Percentiles rank a stretch among this genome's conserved stretches.
Evolutionary conservation across 2,797 vertebrate species (phyloP).

Genomic region (Sardinella longiceps): DNA sequence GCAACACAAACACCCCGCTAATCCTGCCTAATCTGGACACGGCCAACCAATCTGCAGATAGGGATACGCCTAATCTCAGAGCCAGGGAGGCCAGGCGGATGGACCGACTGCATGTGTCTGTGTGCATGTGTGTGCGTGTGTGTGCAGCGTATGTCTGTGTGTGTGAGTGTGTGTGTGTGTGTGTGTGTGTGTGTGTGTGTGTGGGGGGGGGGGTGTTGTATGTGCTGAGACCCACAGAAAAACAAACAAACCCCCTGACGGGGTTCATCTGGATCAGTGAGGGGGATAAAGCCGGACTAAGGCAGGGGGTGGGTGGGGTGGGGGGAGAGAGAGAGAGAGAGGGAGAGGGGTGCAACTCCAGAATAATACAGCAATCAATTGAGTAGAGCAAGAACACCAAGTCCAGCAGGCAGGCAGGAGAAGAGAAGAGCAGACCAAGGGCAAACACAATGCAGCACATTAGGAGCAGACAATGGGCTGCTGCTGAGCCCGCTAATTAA

Average conservation of each 20-base stretch:
- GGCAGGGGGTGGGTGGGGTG: not conserved
- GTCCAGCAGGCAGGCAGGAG: no score
- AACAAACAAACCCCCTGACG: conserved; percentile 35
- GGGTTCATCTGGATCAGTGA: conserved; percentile 48
- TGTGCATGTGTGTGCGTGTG: not conserved
- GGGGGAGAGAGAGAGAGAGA: no score
- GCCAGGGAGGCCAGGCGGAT: conserved; percentile 43
- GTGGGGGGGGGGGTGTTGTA: conserved; percentile 45
- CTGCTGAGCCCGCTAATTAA: not conserved
- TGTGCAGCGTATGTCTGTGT: no score
- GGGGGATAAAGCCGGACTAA: not conserved
- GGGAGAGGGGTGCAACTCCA: no score
- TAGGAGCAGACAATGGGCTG: not conserved
- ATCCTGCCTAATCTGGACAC: conserved; percentile 79
- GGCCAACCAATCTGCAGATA: conserved; percentile 73
- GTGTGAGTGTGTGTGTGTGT: conserved; percentile 1
- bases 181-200: conserved; percentile 22
- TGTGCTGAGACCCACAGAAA: conserved; percentile 69
- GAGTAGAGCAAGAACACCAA: not conserved
- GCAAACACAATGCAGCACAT: not conserved
- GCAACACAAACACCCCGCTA: conserved; percentile 63
- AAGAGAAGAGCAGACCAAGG: not conserved
- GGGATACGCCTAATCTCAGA: conserved; percentile 75
- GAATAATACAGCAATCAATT: conserved; percentile 1
- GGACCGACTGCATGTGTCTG: conserved; percentile 39